phyloP scores from a whole-genome alignment of 1,140 invertebrate species.

The Drosophila novamexicana region DNA sequence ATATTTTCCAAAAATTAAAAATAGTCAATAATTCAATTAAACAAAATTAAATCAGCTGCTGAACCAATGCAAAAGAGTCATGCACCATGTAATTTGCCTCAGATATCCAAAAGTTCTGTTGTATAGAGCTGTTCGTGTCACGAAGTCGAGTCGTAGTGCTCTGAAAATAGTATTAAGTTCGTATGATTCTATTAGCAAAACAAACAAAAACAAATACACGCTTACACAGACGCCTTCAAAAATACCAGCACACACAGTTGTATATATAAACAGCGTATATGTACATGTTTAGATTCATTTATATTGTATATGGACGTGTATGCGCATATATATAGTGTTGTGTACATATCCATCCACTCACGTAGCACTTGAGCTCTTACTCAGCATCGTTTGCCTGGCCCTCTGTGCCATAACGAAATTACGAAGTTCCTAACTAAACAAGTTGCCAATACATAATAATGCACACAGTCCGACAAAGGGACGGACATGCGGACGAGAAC shows the following conservation, averaged over 20 bases:
- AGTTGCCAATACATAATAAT: conserved; percentile 77
- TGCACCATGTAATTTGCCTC: background rate
- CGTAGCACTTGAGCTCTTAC: conserved; percentile 42
- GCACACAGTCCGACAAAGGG: conserved; percentile 14
- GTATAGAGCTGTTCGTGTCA: conserved; percentile 47
- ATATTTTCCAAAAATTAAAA: background rate
- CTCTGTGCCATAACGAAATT: conserved; percentile 67
- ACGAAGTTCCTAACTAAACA: conserved; percentile 68
- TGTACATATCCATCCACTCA: conserved; percentile 33
- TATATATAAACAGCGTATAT: conserved; percentile 1
- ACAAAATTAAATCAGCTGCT: background rate
- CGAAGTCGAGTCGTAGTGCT: conserved; percentile 18
- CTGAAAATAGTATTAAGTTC: conserved; percentile 53
- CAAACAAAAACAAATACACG: conserved; percentile 56
- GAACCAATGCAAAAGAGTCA: background rate
- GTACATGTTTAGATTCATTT: too few relatives aligned
- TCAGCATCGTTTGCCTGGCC: conserved; percentile 25
- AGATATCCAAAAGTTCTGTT: background rate
- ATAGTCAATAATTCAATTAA: background rate
- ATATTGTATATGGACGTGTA: conserved; percentile 7
- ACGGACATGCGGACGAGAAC: background rate
- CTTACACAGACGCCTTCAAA: conserved; percentile 50
- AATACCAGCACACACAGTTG: conserved; percentile 51
- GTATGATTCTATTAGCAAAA: conserved; percentile 78
- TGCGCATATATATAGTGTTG: conserved; percentile 2